These are phyloP conservation scores for Brevimyrus niger DNA, from an alignment of 2,113 vertebrate species.

Conservation along the genomic window DNA sequence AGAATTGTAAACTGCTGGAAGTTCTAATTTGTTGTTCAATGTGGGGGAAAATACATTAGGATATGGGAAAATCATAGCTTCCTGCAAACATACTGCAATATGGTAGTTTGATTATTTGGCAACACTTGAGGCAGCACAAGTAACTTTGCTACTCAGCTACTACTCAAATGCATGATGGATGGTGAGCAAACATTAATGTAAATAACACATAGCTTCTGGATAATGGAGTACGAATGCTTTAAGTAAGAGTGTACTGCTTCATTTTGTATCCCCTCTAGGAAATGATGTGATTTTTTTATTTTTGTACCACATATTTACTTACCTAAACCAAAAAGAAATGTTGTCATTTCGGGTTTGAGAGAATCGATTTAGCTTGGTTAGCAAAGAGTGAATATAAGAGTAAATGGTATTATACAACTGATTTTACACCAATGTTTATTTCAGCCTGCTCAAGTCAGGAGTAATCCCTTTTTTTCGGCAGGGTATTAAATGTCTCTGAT, in stretches of 20 bases:
- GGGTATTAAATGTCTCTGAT: conserved; percentile 7
- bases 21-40: not conserved
- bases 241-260: not conserved
- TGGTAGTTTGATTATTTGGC: not conserved
- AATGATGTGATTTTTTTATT: not conserved
- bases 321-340: not conserved
- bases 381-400: not conserved
- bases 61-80: not conserved
- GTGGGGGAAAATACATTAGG: not conserved
- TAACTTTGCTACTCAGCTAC: too few relatives aligned
- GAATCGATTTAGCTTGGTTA: not conserved
- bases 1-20: not conserved
- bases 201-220: not conserved
- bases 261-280: not conserved
- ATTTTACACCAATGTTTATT: not conserved
- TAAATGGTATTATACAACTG: not conserved
- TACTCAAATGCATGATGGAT: too few relatives aligned
- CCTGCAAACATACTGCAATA: not conserved
- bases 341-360: not conserved
- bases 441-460: not conserved
- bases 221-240: not conserved
- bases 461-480: not conserved
- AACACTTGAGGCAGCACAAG: not conserved
- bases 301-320: not conserved
- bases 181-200: not conserved